A percentile compares a stretch with the other conserved stretches of the same genome.
Evolutionary conservation across 53 echinoderm and acorn worm species (phyloP).

Genomic region (Pentamera pediparva): DNA sequence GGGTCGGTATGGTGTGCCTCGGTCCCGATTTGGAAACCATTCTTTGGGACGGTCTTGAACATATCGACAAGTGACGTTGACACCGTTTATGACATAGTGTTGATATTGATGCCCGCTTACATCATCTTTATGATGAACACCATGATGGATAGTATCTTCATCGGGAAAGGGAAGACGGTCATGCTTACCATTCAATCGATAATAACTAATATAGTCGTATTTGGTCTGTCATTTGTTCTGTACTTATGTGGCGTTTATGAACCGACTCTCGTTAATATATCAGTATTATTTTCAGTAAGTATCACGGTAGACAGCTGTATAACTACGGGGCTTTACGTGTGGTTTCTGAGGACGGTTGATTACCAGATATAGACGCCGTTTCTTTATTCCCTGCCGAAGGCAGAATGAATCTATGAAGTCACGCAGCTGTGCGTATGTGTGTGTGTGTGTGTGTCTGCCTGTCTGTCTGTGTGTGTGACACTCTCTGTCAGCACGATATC

Average conservation of each 20-base stretch:
- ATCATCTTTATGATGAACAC: constrained; percentile 10
- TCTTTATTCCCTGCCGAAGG: no score
- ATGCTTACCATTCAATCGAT: constrained; percentile 5
- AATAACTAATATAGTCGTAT: constrained; percentile 14
- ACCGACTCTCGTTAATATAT: constrained; percentile 1
- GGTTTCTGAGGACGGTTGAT: no score
- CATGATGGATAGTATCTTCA: constrained; percentile 7
- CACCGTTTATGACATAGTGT: background rate
- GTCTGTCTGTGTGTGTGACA: no score
- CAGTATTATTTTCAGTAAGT: no score
- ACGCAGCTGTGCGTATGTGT: no score
- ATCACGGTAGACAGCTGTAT: no score
- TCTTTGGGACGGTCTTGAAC: constrained; percentile 17
- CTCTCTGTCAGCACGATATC: no score
- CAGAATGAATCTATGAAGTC: no score
- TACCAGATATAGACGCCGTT: no score
- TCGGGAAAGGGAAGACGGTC: constrained; percentile 14
- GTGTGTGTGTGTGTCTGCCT: no score
- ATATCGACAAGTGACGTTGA: background rate
- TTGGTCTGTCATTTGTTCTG: constrained; percentile 10
- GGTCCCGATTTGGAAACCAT: constrained; percentile 13
- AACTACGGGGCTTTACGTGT: no score
- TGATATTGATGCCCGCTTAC: constrained; percentile 16
- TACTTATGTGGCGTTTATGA: background rate
- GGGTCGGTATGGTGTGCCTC: constrained; percentile 10